Base-by-base conservation (phyloP, 2,113 vertebrate genomes). In the Larimichthys polyactis region DNA sequence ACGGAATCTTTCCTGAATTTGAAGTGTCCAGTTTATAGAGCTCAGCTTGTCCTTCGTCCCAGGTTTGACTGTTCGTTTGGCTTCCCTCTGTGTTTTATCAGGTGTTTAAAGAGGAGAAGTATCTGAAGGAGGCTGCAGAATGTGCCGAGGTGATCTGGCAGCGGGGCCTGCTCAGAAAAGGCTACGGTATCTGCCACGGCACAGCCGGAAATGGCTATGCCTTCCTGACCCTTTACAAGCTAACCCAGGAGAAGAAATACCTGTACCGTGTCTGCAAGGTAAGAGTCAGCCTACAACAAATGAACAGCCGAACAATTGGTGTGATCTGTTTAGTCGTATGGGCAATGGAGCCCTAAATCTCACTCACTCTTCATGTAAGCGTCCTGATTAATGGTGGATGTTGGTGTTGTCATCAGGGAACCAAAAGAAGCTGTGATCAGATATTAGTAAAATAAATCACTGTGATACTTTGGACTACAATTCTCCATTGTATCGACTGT, bases 81-180 rank as follows among this genome's bases (percentile, higher is more conserved):
- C 55, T 64, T 16, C 15, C 9, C 1, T 58, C 49, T 59, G 29
- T 86, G 40, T 74, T 22, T 81, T 6, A 1, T 1, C 75, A 99
- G 98, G 93, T 96, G 24, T 99, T 99, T 88, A 97, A 97, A 88
- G 98, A 99, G 76, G 98, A 99, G 32, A 99, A 99, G 78, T 99
- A 99, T 87, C 75, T 99, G 90, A 98, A 97, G 81, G 98, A 99
- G 40, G 98, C 98, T 2, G 82, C 95, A 82, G 98, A 99, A 1
- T 99, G 97, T 29, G 97, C 96, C 0, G 98, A 99, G 63, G 95
- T 99, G 84, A 98, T 99, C 86, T 99, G 98, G 98, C 97, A 98
- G 90, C 95, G 97, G 22, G 98, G 98, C 0, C 91, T 99, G 66
- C 94, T 99, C 76, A 94, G 98, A 11, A 99, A 99, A 93, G 98